A percentile compares a stretch with the other conserved stretches of the same genome.
These are phyloP conservation scores for Plectus sambesii DNA, from an alignment of 1,140 invertebrate genomes.

Conservation along the genomic window DNA sequence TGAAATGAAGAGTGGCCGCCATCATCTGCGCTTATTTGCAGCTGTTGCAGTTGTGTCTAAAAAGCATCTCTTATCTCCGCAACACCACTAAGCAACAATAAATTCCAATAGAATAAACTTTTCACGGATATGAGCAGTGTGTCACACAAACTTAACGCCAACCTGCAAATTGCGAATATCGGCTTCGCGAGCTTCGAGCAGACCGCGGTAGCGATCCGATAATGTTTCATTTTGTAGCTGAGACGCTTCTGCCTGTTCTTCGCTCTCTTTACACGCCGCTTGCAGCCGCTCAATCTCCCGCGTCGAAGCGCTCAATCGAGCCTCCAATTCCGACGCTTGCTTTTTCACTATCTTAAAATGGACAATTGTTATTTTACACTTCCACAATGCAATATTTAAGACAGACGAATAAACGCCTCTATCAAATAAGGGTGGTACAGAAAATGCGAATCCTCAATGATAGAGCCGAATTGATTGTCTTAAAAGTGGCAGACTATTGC, in stretches of 20 bases:
- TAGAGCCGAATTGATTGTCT: neutral
- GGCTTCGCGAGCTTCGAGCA: conserved; percentile 16
- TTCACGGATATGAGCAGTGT: too few species aligned
- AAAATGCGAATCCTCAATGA: neutral
- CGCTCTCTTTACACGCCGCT: conserved; percentile 1
- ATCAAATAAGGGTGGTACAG: neutral
- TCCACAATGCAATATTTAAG: neutral
- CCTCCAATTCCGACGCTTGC: conserved; percentile 14
- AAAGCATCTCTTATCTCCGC: too few species aligned
- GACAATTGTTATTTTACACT: neutral
- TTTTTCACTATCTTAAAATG: conserved; percentile 22
- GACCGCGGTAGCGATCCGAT: conserved; percentile 4
- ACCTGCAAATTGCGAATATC: conserved; percentile 22
- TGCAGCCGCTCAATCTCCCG: conserved; percentile 6
- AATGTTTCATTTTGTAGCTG: conserved; percentile 21
- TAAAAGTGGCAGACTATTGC: neutral
- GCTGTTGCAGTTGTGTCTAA: conserved; percentile 5
- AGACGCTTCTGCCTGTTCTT: conserved; percentile 15
- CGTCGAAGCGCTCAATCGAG: conserved; percentile 10
- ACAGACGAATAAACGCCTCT: neutral
- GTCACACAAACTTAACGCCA: neutral
- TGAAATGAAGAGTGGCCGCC: neutral
- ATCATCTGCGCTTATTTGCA: neutral
- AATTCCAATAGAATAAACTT: too few species aligned
- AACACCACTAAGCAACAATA: too few species aligned